phyloP scores from a whole-genome alignment of 2,888 invertebrate genomes.

The Nasonovia ribisnigri region DNA sequence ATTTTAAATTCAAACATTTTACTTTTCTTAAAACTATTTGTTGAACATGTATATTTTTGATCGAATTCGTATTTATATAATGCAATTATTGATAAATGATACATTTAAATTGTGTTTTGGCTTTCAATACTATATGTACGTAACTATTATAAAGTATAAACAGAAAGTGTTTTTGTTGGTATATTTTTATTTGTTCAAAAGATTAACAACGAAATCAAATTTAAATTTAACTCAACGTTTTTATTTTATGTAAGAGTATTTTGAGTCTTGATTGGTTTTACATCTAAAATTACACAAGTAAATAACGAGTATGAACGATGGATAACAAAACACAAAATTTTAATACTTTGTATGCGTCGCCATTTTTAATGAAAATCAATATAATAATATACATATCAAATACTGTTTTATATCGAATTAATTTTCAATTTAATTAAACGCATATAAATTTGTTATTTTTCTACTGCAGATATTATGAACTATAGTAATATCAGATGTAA shows the following conservation, averaged over 20 bases:
- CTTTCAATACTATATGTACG: background rate
- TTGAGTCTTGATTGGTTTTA: slow-evolving; percentile 29
- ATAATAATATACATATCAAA: background rate
- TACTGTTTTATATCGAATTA: background rate
- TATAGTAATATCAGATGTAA: background rate
- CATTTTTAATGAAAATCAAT: background rate
- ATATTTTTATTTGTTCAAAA: slow-evolving; percentile 22
- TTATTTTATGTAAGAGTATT: slow-evolving; percentile 13
- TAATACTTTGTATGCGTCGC: background rate
- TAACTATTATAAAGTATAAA: background rate
- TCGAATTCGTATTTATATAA: background rate
- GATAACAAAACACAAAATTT: background rate
- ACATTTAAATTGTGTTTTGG: background rate
- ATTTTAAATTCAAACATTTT: background rate
- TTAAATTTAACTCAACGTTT: slow-evolving; percentile 30
- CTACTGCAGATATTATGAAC: background rate
- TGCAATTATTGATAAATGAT: background rate
- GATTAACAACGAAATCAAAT: slow-evolving; percentile 20
- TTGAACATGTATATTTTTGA: background rate
- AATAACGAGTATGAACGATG: background rate
- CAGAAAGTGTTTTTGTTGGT: background rate
- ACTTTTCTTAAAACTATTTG: background rate
- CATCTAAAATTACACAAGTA: slow-evolving; percentile 18
- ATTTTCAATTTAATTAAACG: background rate
- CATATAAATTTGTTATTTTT: background rate